A percentile compares a stretch with the other conserved stretches of the same genome.
Conservation (phyloP, 2,888 invertebrate genomes). For the Apotomis capreana region DNA sequence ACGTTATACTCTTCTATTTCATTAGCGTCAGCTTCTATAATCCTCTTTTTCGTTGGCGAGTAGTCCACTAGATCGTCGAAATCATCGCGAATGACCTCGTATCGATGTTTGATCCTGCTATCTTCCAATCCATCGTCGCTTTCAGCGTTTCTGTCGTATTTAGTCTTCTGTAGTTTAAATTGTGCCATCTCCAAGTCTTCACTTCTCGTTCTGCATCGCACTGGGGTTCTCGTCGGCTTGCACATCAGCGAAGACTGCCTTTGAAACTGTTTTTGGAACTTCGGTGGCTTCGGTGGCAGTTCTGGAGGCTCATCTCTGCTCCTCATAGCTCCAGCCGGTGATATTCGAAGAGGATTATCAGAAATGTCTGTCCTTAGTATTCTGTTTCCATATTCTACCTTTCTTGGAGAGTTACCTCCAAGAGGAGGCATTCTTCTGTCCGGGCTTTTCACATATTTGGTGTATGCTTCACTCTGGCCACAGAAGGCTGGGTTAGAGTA, state of each 20-base stretch:
- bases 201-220: conserved; percentile 67
- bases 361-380: conserved; percentile 78
- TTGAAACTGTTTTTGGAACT: conserved; percentile 71
- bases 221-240: conserved; percentile 73
- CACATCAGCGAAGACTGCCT: conserved; percentile 77
- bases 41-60: conserved; percentile 79
- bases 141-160: conserved; percentile 65
- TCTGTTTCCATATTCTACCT: conserved; percentile 66
- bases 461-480: conserved; percentile 87
- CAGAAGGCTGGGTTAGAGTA: conserved; percentile 92
- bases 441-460: conserved; percentile 58
- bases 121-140: conserved; percentile 70
- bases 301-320: conserved; percentile 72
- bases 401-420: conserved; percentile 77
- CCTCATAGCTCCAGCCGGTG: conserved; percentile 59
- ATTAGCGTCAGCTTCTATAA: conserved; percentile 72
- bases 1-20: conserved; percentile 82
- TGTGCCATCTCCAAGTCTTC: conserved; percentile 80
- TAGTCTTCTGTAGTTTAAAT: conserved; percentile 60
- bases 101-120: conserved; percentile 72
- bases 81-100: conserved; percentile 83
- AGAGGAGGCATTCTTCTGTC: conserved; percentile 72
- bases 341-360: conserved; percentile 75
- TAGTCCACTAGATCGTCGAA: conserved; percentile 70
- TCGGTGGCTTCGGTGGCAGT: conserved; percentile 73